Evolutionary conservation across 2,888 invertebrate species (phyloP).

Genomic region (Aspidiotus destructor): DNA sequence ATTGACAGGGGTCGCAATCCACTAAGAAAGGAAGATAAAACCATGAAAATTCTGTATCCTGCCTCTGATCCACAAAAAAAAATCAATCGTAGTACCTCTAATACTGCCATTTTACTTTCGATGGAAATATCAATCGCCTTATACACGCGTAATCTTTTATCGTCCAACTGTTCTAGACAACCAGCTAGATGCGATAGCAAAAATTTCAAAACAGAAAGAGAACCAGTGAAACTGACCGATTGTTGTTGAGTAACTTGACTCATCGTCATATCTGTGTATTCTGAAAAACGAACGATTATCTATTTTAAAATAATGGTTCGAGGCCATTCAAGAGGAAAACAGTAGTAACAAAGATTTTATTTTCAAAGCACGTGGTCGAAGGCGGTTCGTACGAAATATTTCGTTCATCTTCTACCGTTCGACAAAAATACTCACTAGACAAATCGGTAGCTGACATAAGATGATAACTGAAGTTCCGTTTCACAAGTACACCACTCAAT

Average conservation of each 20-base stretch:
- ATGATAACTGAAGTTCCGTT: conserved; percentile 96
- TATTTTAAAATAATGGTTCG: not conserved
- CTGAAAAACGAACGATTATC: conserved; percentile 45
- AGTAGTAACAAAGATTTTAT: no score
- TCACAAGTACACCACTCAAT: conserved; percentile 87
- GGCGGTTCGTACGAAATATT: no score
- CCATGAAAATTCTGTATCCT: not conserved
- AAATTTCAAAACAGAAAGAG: conserved; percentile 59
- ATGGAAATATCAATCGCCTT: conserved; percentile 70
- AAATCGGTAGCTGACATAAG: conserved; percentile 83
- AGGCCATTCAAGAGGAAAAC: not conserved
- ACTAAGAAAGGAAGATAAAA: conserved; percentile 46
- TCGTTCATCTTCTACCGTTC: no score
- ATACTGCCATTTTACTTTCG: conserved; percentile 69
- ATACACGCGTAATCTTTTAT: conserved; percentile 70
- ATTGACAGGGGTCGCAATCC: conserved; percentile 88
- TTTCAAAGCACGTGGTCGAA: no score
- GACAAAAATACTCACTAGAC: conserved; percentile 53
- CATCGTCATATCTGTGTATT: conserved; percentile 92
- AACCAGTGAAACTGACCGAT: conserved; percentile 77
- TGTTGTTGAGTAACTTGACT: conserved; percentile 86
- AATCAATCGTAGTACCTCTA: conserved; percentile 53
- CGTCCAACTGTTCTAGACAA: conserved; percentile 57
- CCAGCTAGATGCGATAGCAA: conserved; percentile 70
- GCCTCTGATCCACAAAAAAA: not conserved